Evolutionary conservation across 2,113 vertebrate species (phyloP), one percentile per base, ranked within the genome.

Genomic region (Cisticola juncidis): DNA sequence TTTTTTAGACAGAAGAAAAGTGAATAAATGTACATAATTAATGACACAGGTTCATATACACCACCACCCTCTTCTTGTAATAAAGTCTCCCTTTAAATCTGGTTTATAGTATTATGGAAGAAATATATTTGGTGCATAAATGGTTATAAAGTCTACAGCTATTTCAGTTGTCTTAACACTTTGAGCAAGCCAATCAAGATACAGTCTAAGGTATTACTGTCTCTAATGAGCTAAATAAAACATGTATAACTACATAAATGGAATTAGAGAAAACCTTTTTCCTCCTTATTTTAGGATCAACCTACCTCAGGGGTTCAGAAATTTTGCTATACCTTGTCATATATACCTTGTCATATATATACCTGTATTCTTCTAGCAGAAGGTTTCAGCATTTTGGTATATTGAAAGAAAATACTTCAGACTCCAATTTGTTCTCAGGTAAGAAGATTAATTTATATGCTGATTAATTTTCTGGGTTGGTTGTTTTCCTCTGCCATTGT

Each of bases 401-500:
- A 94, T 65, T 96, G 91, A 96, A 95, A 93, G 57, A 58, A 58
- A 97, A 47, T 92, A 61, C 54, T 96, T 95, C 54, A 90, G 84
- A 56, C 83, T 94, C 89, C 76, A 76, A 24, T 95, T 97, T 97
- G 61, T 89, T 76, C 79, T 94, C 90, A 26, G 69, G 72, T 93
- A 95, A 92, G 79, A 89, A 97, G 93, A 96, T 97, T 97, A 97
- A 98, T 98, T 97, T 98, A 97, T 96, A 97, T 97, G 94, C 86
- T 98, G 95, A 98, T 97, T 97, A 94, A 97, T 96, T 96, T 94
- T 76, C 64, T 83, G 54, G 36, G 38, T 56, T 85, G 57, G 68
- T 93, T 96, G 95, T 61, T 88, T 95, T 94, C 81, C 74, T 95
- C 62, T 96, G 76, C 93, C 48, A 96, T 97, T 97, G 95, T 96